Percentiles rank a stretch among this genome's conserved stretches.
Conservation (phyloP, 2,888 invertebrate genomes). For the Cerastis rubricosa region DNA sequence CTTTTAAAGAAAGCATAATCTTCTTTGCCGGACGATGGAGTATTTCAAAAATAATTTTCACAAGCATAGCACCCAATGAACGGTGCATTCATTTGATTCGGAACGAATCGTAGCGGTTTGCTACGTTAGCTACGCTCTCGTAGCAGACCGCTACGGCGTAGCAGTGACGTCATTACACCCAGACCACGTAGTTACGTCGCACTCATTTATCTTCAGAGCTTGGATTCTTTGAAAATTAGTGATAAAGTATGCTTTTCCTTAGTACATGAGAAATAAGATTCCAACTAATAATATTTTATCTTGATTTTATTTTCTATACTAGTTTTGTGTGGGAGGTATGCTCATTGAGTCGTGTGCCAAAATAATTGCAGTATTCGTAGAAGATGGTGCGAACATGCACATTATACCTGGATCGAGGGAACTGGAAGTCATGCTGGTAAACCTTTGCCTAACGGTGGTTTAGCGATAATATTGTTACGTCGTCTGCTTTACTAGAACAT, state of each 20-base stretch:
- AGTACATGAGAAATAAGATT: background rate
- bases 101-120: slow-evolving; percentile 47
- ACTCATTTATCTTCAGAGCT: slow-evolving; percentile 49
- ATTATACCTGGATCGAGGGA: background rate
- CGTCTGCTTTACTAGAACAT: too few species aligned
- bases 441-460: background rate
- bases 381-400: background rate
- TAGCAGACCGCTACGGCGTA: slow-evolving; percentile 33
- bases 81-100: slow-evolving; percentile 40
- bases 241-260: slow-evolving; percentile 25
- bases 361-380: background rate
- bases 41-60: slow-evolving; percentile 4
- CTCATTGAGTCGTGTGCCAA: background rate
- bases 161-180: slow-evolving; percentile 47
- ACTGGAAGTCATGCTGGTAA: background rate
- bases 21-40: background rate
- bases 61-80: slow-evolving; percentile 16
- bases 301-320: background rate
- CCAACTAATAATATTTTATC: background rate
- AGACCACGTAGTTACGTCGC: slow-evolving; percentile 46
- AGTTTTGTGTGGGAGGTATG: background rate
- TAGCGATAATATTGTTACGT: too few species aligned
- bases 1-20: background rate
- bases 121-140: slow-evolving; percentile 46
- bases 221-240: slow-evolving; percentile 46